Base-by-base conservation (phyloP, 2,113 vertebrate genomes). In the Holacanthus passer region DNA sequence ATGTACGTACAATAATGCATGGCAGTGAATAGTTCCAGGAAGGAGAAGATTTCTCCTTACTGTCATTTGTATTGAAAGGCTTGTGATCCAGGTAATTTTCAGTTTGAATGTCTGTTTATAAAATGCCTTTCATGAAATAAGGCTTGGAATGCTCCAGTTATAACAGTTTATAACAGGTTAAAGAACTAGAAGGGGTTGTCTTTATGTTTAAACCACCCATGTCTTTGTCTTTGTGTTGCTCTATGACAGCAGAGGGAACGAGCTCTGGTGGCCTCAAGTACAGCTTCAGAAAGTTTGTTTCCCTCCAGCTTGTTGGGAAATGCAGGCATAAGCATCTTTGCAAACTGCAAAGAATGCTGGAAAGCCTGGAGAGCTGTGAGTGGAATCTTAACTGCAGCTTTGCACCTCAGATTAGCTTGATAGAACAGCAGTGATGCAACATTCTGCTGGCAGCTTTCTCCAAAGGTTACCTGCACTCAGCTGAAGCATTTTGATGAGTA, bases 381-480 rank as follows among this genome's bases (percentile, higher is more conserved):
- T 71, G 45, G 82, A 91, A 86, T 91, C 48, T 84, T 84, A 90
- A 90, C 77, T 41, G 56, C 75, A 67, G 82, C 64, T 71, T 65
- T 82, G 83, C 79, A 62, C 80, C 56, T 77, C 82, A 88, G 71
- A 79, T 85, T 71, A 81, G 81, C 67, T 73, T 14, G 60, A 72
- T 75, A 74, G 81, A 73, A 24, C 70, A 66, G 50, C 32, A 79
- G 53, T 43, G 72, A 62, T 82, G 84, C 81, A 85, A 82, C 67
- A 27, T 45, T 63, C n/a, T 66, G 43, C 71, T 56, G 55, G 55
- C 63, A 76, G 55, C 48, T 29, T 52, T 29, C 45, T 81, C 22
- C 50, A 60, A 64, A 88, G 73, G 68, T 77, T 68, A 79, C 55
- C 79, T 79, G 82, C 82, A 87, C 24, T 86, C 53, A 81, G 31